These are phyloP conservation scores for Scortum barcoo DNA, from an alignment of 2,113 vertebrate genomes.

Conservation along the genomic window DNA sequence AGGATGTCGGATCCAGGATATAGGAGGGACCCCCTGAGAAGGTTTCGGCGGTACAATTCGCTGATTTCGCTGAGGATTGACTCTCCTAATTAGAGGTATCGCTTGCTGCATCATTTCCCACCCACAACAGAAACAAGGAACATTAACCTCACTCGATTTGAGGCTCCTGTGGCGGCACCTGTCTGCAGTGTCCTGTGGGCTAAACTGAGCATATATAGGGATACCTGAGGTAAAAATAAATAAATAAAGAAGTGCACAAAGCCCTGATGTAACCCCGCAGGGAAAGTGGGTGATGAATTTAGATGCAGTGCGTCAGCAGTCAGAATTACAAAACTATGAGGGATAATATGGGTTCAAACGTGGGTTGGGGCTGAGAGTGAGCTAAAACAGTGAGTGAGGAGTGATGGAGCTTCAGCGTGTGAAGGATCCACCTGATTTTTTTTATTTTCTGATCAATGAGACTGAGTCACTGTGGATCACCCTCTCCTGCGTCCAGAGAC, in stretches of 20 bases:
- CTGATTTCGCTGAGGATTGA: conserved; percentile 39
- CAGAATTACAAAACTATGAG: conserved; percentile 66
- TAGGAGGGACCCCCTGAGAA: background rate
- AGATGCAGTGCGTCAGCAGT: conserved; percentile 76
- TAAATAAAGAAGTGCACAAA: conserved; percentile 32
- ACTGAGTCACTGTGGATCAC: conserved; percentile 62
- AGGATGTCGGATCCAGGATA: conserved; percentile 9
- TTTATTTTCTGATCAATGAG: conserved; percentile 67
- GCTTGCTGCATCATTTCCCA: conserved; percentile 23
- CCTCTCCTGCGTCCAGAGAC: conserved; percentile 8
- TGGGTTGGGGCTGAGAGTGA: conserved; percentile 65
- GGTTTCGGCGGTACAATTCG: conserved; percentile 15
- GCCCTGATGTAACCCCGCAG: conserved; percentile 54
- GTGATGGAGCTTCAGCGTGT: conserved; percentile 20
- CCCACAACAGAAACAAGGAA: conserved; percentile 20
- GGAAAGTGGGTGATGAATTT: conserved; percentile 63
- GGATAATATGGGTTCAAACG: conserved; percentile 60
- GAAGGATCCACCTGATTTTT: conserved; percentile 51
- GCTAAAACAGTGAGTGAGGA: conserved; percentile 43
- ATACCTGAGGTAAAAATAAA: conserved; percentile 19
- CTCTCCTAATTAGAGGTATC: conserved; percentile 35
- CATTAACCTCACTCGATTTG: conserved; percentile 27
- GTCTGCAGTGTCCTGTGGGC: conserved; percentile 17
- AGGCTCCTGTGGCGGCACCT: background rate
- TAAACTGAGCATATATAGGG: conserved; percentile 10